Evolutionary conservation across 2,113 vertebrate genomes (phyloP).

Genomic region (Piprites chloris): DNA sequence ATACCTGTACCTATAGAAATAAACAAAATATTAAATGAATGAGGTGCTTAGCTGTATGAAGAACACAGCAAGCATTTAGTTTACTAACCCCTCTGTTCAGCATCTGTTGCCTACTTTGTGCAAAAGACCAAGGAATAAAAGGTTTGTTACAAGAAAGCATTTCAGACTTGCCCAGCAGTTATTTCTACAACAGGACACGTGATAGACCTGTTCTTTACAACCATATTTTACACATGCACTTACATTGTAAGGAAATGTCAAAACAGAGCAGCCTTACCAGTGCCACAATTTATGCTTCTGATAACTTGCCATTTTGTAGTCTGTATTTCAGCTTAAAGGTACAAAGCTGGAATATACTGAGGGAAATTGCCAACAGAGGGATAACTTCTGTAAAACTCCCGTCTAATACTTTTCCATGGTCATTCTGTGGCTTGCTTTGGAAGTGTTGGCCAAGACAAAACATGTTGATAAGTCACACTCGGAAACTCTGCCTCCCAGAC

Average conservation of each 20-base stretch:
- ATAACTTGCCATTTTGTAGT: background rate
- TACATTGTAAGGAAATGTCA: background rate
- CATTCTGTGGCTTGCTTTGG: background rate
- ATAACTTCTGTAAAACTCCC: background rate
- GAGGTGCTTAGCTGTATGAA: background rate
- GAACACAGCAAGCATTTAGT: background rate
- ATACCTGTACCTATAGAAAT: background rate
- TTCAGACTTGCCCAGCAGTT: background rate
- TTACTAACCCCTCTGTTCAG: background rate
- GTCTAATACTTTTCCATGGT: background rate
- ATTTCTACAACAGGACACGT: background rate
- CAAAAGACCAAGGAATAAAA: background rate
- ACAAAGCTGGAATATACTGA: background rate
- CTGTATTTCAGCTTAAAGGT: background rate
- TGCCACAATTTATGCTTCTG: background rate
- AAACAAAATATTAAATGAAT: background rate
- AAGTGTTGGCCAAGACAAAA: background rate
- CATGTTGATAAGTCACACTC: background rate
- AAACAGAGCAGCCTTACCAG: background rate
- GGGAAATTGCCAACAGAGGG: background rate
- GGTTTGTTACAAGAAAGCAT: background rate
- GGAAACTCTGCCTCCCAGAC: background rate
- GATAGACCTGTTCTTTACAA: background rate
- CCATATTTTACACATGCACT: fast-evolving
- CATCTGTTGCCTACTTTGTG: background rate